Evolutionary conservation across 2,797 vertebrate species (phyloP), one percentile per base, ranked within the genome.

Genomic region (Peromyscus nudipes): DNA sequence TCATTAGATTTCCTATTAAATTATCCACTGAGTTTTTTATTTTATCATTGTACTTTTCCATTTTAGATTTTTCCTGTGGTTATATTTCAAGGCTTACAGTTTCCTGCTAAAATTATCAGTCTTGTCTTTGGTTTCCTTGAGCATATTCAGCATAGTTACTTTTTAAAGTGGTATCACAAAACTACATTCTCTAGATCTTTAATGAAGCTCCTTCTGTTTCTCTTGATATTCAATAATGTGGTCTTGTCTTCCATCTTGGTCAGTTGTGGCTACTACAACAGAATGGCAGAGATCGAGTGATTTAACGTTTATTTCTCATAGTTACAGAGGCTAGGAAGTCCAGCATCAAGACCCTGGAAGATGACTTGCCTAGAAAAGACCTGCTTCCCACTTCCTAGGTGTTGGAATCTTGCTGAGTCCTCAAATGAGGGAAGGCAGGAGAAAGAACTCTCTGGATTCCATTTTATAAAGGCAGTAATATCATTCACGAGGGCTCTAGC

Each of bases 71-170:
- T 77, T 46, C 57, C 29, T 46, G 19, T 79, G 25, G 43, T 67
- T 93, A 46, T 71, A 93, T 73, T 75, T 65, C 31, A 79, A 88
- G 31, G 34, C 90, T 95, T 83, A 34, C 3, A 34, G 6, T 95
- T 85, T 86, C 89, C 16, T 80, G 17, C 25, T 43, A 31, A 92
- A 65, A 37, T 77, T 92, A 87, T 75, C 34, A 77, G 91, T 82
- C 77, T 94, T 93, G 6, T 80, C 4, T 84, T 97, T 93, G 92
- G 91, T 91, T 96, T 92, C 16, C 75, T 85, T 73, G 67, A 79
- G 49, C 0, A 40, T 85, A 34, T 57, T 94, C 37, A 64, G 4
- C 13, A 81, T 49, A 40, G 49, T 76, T 89, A 37, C 2, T 1
- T 82, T 89, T 94, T 79, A 57, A 92, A 88, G 46, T 90, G 21